Conservation (phyloP, 2,888 invertebrate genomes). For the Dolomedes plantarius region DNA sequence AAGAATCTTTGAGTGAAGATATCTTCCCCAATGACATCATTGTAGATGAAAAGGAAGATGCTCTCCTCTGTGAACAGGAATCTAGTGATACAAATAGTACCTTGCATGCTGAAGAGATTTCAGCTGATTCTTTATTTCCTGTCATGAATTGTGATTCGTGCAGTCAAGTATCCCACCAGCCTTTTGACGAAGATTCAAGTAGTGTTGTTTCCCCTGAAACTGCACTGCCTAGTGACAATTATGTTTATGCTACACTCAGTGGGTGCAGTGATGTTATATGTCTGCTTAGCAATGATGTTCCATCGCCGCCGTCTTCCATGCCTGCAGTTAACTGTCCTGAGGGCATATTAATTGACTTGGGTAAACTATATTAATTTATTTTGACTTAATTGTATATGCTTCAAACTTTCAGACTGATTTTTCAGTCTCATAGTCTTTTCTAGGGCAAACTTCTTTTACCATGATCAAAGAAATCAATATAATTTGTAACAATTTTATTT, state of each 20-base stretch:
- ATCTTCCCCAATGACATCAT: constrained; percentile 54
- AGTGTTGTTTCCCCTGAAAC: background rate
- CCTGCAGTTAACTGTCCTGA: constrained; percentile 47
- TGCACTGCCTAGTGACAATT: constrained; percentile 19
- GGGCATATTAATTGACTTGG: constrained; percentile 62
- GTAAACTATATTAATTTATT: no score
- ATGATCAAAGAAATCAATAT: no score
- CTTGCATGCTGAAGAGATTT: background rate
- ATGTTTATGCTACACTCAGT: constrained; percentile 60
- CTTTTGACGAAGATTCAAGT: no score
- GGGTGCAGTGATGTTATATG: constrained; percentile 66
- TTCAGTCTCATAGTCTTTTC: no score
- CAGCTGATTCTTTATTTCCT: background rate
- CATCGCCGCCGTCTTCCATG: constrained; percentile 57
- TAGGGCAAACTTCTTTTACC: no score
- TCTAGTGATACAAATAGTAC: background rate
- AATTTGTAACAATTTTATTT: no score
- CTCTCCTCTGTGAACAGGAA: background rate
- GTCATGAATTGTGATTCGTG: background rate
- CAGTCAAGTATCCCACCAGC: background rate
- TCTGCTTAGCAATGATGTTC: constrained; percentile 57
- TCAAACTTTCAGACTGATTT: no score
- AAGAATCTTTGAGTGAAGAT: constrained; percentile 61
- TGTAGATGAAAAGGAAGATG: constrained; percentile 34
- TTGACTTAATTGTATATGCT: no score